Base-by-base conservation (phyloP, 2,113 vertebrate genomes). In the Cryptotis parvus region DNA sequence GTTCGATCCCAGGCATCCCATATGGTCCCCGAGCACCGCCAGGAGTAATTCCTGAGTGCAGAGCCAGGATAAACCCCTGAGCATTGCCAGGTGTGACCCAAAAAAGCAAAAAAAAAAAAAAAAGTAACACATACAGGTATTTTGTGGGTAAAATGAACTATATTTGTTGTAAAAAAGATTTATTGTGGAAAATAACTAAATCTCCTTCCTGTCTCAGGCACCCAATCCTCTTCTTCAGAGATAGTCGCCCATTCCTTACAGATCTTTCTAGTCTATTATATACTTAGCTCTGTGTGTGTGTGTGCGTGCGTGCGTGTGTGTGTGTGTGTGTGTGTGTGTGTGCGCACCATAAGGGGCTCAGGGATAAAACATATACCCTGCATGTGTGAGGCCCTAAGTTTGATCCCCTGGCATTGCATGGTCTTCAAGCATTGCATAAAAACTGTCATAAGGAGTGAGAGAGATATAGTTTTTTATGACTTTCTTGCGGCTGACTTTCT, bases 51-150 rank as follows among this genome's bases (percentile, higher is more conserved):
- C n/a, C n/a, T n/a, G n/a, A n/a, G n/a, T n/a, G n/a, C n/a, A n/a
- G n/a, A n/a, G n/a, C n/a, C n/a, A n/a, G n/a, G n/a, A n/a, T n/a
- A n/a, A n/a, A n/a, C n/a, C n/a, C n/a, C n/a, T n/a, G n/a, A n/a
- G n/a, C n/a, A n/a, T n/a, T n/a, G n/a, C n/a, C n/a, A n/a, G n/a
- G n/a, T n/a, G n/a, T n/a, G n/a, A n/a, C n/a, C n/a, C n/a, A n/a
- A n/a, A n/a, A n/a, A n/a, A n/a, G n/a, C n/a, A n/a, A 43, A 24
- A 81, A 80, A 61, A 39, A 55, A 93, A 89, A 69, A 90, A 69
- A 2, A 63, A 69, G 58, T 39, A 70, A 52, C 31, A 74, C 24
- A 49, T 22, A 58, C 20, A 58, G 55, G 55, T 58, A 58, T 58
- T n/a, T 65, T 65, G 7, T 65, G 31, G 63, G 26, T 27, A 31